phyloP scores from a whole-genome alignment of 2,888 invertebrate genomes.

The Cremastinae sp. region DNA sequence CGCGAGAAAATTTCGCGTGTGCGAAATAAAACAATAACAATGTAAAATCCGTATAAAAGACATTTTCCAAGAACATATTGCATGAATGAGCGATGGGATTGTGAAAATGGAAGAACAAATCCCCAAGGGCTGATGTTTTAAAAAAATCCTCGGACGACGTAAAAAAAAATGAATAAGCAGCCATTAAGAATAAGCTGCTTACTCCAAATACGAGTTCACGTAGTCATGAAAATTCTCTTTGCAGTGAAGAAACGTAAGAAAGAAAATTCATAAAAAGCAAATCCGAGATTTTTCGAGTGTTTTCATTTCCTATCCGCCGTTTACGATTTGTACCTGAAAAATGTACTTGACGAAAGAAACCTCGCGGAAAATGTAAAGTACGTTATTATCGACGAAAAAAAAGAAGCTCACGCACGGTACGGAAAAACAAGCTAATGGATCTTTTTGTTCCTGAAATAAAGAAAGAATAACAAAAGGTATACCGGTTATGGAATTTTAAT shows the following conservation, averaged over 20 bases:
- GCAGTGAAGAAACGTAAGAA: not conserved
- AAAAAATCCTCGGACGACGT: slow-evolving; percentile 45
- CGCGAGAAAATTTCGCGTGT: not conserved
- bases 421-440: no score
- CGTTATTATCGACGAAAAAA: not conserved
- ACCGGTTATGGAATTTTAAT: no score
- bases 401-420: no score
- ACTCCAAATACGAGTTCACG: slow-evolving; percentile 43
- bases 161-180: slow-evolving; percentile 54
- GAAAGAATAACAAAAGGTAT: no score
- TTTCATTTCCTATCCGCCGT: no score
- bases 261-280: not conserved
- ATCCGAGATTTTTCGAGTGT: not conserved
- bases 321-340: no score
- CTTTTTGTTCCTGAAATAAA: no score
- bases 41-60: no score
- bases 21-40: slow-evolving; percentile 11
- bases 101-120: slow-evolving; percentile 38
- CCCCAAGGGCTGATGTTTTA: slow-evolving; percentile 39
- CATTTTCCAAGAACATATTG: no score
- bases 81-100: no score
- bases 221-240: slow-evolving; percentile 7
- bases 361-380: not conserved
- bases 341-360: not conserved
- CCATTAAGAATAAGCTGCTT: slow-evolving; percentile 64